Percentiles rank a stretch among this genome's conserved stretches.
These are phyloP conservation scores for Orthonyx spaldingii DNA, from an alignment of 2,113 vertebrate genomes.

Conservation along the genomic window DNA sequence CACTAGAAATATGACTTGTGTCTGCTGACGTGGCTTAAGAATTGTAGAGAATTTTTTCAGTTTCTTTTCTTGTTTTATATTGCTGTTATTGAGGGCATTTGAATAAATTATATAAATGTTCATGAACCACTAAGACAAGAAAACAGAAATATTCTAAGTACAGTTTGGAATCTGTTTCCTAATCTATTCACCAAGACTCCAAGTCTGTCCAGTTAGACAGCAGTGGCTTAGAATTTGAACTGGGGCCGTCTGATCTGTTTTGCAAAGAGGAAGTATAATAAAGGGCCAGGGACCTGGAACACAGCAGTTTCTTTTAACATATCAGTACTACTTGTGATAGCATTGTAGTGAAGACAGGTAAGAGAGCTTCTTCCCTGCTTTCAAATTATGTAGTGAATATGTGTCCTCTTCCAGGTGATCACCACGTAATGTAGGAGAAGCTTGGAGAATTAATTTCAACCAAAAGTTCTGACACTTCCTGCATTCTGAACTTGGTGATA, in stretches of 20 bases:
- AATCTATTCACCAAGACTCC: background rate
- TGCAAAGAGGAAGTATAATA: background rate
- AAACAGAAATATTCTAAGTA: background rate
- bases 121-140: background rate
- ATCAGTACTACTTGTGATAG: background rate
- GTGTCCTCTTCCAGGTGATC: background rate
- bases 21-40: background rate
- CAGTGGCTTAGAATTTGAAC: background rate
- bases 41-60: background rate
- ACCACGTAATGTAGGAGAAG: background rate
- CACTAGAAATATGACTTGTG: background rate
- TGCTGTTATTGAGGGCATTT: background rate
- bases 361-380: background rate
- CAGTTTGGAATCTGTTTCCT: background rate
- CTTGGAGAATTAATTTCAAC: background rate
- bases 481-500: background rate
- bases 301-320: background rate
- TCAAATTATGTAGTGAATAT: background rate
- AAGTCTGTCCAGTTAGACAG: background rate
- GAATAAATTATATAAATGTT: background rate
- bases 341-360: background rate
- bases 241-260: background rate
- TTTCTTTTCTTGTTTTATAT: background rate
- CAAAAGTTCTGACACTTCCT: background rate
- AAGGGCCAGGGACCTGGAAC: background rate